These are phyloP conservation scores for Lasioglossum vierecki DNA, from an alignment of 2,888 invertebrate species.

Conservation along the genomic window DNA sequence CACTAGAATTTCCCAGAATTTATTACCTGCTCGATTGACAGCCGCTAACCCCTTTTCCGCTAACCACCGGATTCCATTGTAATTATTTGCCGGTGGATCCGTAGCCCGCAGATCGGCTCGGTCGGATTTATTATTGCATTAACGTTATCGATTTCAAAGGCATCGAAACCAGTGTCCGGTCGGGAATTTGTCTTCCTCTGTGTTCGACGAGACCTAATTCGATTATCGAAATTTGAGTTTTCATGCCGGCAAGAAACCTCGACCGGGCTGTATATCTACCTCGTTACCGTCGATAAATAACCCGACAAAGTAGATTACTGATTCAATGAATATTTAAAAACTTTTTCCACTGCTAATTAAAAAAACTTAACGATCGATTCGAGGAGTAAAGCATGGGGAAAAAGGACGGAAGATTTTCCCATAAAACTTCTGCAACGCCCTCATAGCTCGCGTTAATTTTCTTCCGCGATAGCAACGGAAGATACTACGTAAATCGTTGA, in stretches of 20 bases:
- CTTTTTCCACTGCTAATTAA: neutral
- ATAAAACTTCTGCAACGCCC: neutral
- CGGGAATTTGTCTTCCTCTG: conserved; percentile 40
- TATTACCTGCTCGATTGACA: neutral
- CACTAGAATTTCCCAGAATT: neutral
- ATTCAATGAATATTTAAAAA: neutral
- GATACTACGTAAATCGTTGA: conserved; percentile 40
- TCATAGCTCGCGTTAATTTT: conserved; percentile 31
- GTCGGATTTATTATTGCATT: conserved; percentile 53
- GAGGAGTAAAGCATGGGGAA: neutral
- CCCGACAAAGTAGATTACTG: neutral
- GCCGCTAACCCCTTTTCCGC: conserved; percentile 39
- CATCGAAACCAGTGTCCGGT: conserved; percentile 21
- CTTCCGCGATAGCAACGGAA: conserved; percentile 34
- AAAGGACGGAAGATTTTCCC: neutral
- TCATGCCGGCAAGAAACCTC: neutral
- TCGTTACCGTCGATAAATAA: neutral
- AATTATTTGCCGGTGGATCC: conserved; percentile 54
- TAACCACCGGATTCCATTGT: conserved; percentile 53
- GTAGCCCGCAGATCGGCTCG: neutral
- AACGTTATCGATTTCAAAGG: conserved; percentile 47
- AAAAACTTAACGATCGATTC: neutral
- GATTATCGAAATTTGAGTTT: conserved; percentile 37
- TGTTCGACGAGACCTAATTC: conserved; percentile 26
- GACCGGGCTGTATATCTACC: neutral